Evolutionary conservation across 2,797 vertebrate species (phyloP).

Genomic region (Neosilurus mollespiculum): DNA sequence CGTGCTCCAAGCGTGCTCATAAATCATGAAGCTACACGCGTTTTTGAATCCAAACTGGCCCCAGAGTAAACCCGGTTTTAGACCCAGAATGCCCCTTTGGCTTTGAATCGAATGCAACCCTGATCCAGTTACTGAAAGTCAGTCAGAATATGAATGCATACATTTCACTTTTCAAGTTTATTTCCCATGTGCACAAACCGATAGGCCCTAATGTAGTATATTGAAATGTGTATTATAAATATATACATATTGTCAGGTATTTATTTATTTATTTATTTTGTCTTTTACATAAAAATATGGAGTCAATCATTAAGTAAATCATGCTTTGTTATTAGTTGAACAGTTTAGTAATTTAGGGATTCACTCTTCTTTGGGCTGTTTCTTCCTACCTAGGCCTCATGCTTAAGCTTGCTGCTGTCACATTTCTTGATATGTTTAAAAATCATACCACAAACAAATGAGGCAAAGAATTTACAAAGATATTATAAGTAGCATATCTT

Average conservation of each 20-base stretch:
- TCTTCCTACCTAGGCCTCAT: not conserved
- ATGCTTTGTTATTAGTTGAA: not conserved
- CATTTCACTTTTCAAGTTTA: not conserved
- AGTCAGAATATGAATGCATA: not conserved
- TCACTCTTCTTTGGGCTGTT: not conserved
- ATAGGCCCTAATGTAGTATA: too few relatives aligned
- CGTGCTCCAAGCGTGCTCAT: too few relatives aligned
- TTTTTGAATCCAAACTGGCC: too few relatives aligned
- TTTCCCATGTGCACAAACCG: not conserved
- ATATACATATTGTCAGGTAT: not conserved
- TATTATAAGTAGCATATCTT: not conserved
- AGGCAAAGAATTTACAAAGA: not conserved
- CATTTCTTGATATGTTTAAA: not conserved
- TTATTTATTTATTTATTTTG: too few relatives aligned
- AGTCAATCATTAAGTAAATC: not conserved
- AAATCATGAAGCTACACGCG: too few relatives aligned
- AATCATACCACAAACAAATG: not conserved
- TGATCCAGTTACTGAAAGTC: not conserved
- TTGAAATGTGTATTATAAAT: too few relatives aligned
- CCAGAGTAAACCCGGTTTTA: too few relatives aligned
- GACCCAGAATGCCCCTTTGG: too few relatives aligned
- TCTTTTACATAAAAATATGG: not conserved
- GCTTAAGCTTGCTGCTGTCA: not conserved
- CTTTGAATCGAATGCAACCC: not conserved
- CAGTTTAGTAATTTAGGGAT: not conserved